A percentile compares a stretch with the other conserved stretches of the same genome.
These are phyloP conservation scores for Siphlonurus alternatus DNA, from an alignment of 2,888 invertebrate species.

Conservation along the genomic window DNA sequence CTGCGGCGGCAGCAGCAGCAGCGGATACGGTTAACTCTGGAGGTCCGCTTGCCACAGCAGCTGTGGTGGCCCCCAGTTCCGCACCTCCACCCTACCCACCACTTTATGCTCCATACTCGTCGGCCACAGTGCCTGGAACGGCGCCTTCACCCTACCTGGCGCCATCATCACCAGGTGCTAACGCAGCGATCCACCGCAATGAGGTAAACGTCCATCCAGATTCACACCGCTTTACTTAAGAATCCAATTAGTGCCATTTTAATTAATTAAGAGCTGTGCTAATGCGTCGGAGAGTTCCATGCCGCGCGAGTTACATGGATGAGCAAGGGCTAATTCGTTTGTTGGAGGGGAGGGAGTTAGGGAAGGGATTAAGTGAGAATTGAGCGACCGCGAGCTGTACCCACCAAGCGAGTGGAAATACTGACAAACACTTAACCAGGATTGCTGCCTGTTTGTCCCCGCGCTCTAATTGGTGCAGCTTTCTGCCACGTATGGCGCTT, in stretches of 20 bases:
- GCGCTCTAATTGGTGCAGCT: background rate
- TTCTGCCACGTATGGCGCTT: background rate
- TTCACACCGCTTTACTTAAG: no score
- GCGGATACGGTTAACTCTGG: conserved; percentile 11
- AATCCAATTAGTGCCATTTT: background rate
- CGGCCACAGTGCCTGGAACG: background rate
- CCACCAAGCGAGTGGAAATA: background rate
- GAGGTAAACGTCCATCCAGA: background rate
- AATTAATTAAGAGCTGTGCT: background rate
- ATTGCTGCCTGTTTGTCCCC: background rate
- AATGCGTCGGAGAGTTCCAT: background rate
- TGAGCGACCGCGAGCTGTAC: background rate
- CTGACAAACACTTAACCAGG: background rate
- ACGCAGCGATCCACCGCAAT: background rate
- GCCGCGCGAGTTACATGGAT: background rate
- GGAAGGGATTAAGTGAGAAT: background rate
- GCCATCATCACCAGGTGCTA: background rate
- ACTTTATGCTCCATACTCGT: background rate
- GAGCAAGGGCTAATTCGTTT: background rate
- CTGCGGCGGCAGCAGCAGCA: conserved; percentile 6
- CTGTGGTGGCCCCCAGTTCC: conserved; percentile 35
- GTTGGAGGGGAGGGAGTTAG: background rate
- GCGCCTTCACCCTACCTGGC: background rate
- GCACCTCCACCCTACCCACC: conserved; percentile 34
- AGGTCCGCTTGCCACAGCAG: conserved; percentile 27